These are phyloP conservation scores for Dinomys branickii DNA, from an alignment of 2,113 vertebrate genomes.

Conservation along the genomic window DNA sequence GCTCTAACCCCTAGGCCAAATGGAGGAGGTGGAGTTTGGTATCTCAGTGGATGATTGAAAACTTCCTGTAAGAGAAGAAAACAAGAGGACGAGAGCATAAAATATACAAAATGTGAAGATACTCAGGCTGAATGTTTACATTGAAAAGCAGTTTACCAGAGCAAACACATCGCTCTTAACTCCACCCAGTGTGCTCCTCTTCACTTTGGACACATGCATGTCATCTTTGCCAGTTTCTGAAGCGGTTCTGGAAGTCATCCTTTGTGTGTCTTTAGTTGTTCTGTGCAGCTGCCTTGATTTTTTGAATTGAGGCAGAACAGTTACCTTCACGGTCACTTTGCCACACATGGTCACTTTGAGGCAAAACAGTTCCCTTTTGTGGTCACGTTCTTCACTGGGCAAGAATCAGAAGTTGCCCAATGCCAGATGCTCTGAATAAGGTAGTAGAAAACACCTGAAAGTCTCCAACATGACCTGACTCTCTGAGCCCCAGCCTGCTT, in stretches of 20 bases:
- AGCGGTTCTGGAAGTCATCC: background rate
- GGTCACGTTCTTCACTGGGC: background rate
- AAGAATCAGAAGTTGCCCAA: background rate
- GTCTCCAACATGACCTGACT: background rate
- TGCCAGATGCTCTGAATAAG: background rate
- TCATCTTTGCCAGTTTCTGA: background rate
- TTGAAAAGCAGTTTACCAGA: background rate
- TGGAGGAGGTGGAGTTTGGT: background rate
- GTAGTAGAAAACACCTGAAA: background rate
- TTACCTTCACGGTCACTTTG: background rate
- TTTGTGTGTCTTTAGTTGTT: background rate
- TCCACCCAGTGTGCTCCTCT: background rate
- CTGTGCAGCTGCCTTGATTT: background rate
- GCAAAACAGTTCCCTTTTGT: background rate
- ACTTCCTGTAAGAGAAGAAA: background rate
- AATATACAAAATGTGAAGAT: background rate
- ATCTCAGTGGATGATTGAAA: background rate
- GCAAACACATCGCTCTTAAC: background rate
- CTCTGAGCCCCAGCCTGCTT: background rate
- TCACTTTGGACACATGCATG: background rate
- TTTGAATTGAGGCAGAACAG: background rate
- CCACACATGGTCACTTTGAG: background rate
- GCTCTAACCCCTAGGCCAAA: background rate
- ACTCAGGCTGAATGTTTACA: background rate
- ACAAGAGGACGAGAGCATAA: background rate